A percentile compares a stretch with the other conserved stretches of the same genome.
Conservation (phyloP, 2,113 vertebrate genomes). For the Lynx canadensis region DNA sequence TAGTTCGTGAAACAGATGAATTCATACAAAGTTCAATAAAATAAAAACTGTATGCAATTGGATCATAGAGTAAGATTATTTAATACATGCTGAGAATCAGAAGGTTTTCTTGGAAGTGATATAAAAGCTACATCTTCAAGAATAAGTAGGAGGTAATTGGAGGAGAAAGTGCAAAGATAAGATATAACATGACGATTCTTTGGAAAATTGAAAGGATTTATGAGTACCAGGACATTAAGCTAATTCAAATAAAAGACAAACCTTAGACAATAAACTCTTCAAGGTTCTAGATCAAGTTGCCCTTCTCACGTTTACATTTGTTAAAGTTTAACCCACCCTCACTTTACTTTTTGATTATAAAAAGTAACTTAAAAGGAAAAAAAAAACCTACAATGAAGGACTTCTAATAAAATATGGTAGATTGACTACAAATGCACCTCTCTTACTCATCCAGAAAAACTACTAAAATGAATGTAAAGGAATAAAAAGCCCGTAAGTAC, state of each 20-base stretch:
- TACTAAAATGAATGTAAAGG: background rate
- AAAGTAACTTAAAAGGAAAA: background rate
- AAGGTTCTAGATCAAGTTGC: background rate
- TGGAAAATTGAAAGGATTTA: background rate
- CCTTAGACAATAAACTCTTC: background rate
- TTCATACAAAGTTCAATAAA: background rate
- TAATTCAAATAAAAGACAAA: background rate
- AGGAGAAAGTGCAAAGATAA: background rate
- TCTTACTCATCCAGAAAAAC: background rate
- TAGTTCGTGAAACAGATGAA: slow-evolving; percentile 4
- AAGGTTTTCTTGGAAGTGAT: background rate
- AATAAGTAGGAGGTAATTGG: background rate
- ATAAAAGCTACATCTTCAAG: background rate
- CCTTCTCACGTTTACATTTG: background rate
- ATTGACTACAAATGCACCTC: background rate
- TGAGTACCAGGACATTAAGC: background rate
- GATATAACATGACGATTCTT: background rate
- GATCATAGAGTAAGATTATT: background rate
- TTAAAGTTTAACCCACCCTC: background rate
- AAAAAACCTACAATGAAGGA: background rate
- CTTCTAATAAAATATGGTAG: background rate
- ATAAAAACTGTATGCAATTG: background rate
- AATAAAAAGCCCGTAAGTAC: background rate
- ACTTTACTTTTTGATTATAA: background rate
- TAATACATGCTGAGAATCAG: background rate